Percentiles rank a stretch among this genome's conserved stretches.
Evolutionary conservation across 2,888 invertebrate species (phyloP).

Genomic region (Chorisops tibialis): DNA sequence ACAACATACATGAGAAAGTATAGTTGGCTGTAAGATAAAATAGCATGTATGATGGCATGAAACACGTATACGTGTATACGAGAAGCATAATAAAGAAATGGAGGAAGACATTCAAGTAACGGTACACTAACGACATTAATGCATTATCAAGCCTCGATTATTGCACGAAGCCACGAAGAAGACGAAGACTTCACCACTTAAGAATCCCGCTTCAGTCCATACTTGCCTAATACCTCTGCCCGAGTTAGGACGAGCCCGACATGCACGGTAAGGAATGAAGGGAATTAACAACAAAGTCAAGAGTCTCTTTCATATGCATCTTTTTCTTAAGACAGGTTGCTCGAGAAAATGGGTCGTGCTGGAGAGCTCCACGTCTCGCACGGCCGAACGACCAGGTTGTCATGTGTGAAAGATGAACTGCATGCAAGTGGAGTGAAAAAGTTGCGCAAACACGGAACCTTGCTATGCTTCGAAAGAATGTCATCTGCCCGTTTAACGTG

Average conservation of each 20-base stretch:
- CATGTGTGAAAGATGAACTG: no score
- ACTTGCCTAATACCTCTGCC: not conserved
- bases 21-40: no score
- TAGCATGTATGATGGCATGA: not conserved
- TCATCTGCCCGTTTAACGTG: no score
- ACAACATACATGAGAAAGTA: no score
- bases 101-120: slow-evolving; percentile 12
- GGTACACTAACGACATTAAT: slow-evolving; percentile 21
- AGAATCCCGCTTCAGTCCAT: not conserved
- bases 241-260: not conserved
- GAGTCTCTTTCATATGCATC: not conserved
- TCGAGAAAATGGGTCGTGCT: slow-evolving; percentile 14
- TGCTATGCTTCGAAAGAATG: no score
- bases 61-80: not conserved
- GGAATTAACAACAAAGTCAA: not conserved
- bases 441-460: no score
- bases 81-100: not conserved
- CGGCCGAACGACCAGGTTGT: no score
- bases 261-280: not conserved
- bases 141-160: slow-evolving; percentile 14
- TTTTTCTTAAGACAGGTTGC: slow-evolving; percentile 9
- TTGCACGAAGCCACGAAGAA: slow-evolving; percentile 14
- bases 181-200: no score
- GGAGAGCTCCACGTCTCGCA: not conserved
- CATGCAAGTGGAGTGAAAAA: no score